Percentiles rank a stretch among this genome's conserved stretches.
Evolutionary conservation across 1,140 invertebrate genomes (phyloP).

Genomic region (Drosophila simulans): DNA sequence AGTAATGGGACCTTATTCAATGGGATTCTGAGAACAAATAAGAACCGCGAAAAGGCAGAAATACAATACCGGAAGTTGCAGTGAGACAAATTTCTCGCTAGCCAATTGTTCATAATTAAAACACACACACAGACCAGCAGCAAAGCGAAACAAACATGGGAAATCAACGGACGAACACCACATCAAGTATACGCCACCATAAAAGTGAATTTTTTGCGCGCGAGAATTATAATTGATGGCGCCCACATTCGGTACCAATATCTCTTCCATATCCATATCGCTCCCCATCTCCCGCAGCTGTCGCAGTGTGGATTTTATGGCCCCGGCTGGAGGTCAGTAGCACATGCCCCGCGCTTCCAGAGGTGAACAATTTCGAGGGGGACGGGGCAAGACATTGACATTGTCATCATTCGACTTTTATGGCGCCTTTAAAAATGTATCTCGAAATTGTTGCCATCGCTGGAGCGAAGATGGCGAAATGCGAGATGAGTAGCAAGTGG

Average conservation of each 20-base stretch:
- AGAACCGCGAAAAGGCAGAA: constrained; percentile 17
- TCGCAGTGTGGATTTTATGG: constrained; percentile 53
- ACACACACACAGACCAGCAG: constrained; percentile 13
- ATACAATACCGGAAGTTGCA: constrained; percentile 77
- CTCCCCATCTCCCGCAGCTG: not conserved
- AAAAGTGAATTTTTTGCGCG: constrained; percentile 65
- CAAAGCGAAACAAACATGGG: constrained; percentile 9
- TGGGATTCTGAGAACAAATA: constrained; percentile 39
- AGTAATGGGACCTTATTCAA: constrained; percentile 14
- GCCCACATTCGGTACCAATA: constrained; percentile 53
- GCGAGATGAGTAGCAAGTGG: constrained; percentile 40
- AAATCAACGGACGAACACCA: constrained; percentile 43
- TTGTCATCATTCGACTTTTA: constrained; percentile 82
- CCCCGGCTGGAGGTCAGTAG: constrained; percentile 75
- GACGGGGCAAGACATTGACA: constrained; percentile 69
- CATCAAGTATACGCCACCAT: constrained; percentile 81
- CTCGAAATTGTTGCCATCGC: constrained; percentile 55
- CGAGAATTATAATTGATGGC: constrained; percentile 73
- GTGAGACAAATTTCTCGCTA: constrained; percentile 71
- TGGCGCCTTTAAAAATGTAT: constrained; percentile 81
- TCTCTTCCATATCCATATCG: constrained; percentile 18
- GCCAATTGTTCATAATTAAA: constrained; percentile 79
- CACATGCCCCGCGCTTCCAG: constrained; percentile 61
- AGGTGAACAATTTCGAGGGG: constrained; percentile 10
- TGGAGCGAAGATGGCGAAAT: constrained; percentile 50